Evolutionary conservation across 2,113 vertebrate genomes (phyloP), one percentile per base, ranked within the genome.

Genomic region (Neopipo cinnamomea): DNA sequence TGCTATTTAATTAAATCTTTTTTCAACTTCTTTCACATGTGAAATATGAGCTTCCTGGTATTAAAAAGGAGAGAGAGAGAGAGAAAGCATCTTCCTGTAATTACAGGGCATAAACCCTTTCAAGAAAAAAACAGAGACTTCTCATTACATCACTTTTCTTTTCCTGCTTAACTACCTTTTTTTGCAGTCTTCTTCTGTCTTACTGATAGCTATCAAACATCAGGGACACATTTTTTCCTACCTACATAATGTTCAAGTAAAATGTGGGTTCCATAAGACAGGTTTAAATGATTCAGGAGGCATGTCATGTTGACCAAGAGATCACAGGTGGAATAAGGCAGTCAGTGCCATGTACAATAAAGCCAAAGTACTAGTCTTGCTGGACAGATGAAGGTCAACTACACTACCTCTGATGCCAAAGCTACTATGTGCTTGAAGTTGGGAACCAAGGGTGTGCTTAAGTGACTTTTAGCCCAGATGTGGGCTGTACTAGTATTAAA

Each of bases 1-100:
- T 88, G 71, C 52, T 79, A 79, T 91, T 97, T 95, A 96, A 96
- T 97, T 61, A 95, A 90, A 88, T 86, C 46, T 85, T 91, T 91
- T 94, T 87, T 81, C 35, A 90, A 88, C 92, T 97, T 95, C 62
- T 95, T 92, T 95, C 90, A 61, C 42, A 92, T 63, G 33, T 94
- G 94, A 97, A 95, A 93, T 94, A 93, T 91, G 84, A 95, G 42
- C 75, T 95, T 58, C 9, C 52, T 92, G 39, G 62, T 92, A 80
- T 83, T 93, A 85, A 91, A 91, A 89, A 75, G 3, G 8, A n/a
- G 70, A 93, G 41, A 89, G 22, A 72, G 41, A 82, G 5, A 68
- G 21, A 79, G 5, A 82, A 85, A 95, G 27, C 39, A 71, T 94
- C 47, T 91, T 88, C 12, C 24, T 72, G 41, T 91, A 88, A 95